Evolutionary conservation across 92 coral and sea anemone genomes (phyloP).

Genomic region (Zoanthus gigantus): DNA sequence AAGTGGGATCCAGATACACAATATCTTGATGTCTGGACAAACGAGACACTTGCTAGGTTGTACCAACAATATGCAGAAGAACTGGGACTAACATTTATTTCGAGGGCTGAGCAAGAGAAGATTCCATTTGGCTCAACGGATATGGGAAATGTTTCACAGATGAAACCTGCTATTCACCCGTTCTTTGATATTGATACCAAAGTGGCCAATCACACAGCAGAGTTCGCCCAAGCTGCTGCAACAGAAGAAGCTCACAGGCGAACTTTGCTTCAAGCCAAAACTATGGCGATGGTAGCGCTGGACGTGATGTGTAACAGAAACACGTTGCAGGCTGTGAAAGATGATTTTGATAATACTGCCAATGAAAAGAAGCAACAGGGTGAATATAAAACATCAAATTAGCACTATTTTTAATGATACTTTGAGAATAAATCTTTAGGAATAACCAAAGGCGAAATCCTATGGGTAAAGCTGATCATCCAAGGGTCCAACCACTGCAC

Average conservation of each 20-base stretch:
- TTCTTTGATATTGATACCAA: conserved; percentile 79
- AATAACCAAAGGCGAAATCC: no score
- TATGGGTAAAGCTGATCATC: no score
- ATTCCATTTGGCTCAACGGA: conserved; percentile 93
- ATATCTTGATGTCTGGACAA: conserved; percentile 80
- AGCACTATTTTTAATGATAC: no score
- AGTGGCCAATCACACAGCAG: conserved; percentile 84
- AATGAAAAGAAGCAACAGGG: background rate
- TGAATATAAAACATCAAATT: background rate
- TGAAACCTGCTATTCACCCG: conserved; percentile 96
- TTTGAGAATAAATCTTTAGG: no score
- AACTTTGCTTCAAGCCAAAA: conserved; percentile 81
- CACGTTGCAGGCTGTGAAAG: conserved; percentile 72
- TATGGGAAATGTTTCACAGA: conserved; percentile 98
- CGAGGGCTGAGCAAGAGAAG: conserved; percentile 83
- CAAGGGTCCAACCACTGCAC: no score
- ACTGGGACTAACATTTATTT: conserved; percentile 74
- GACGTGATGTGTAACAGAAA: conserved; percentile 80
- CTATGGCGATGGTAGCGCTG: conserved; percentile 86
- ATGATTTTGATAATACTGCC: conserved; percentile 66
- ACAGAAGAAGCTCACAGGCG: conserved; percentile 74
- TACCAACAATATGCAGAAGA: conserved; percentile 88
- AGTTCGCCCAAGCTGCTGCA: conserved; percentile 85
- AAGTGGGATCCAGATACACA: conserved; percentile 67
- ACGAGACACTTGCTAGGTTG: conserved; percentile 76